Base-by-base conservation (phyloP, 2,113 vertebrate species). In the Triplophysa tibetana region DNA sequence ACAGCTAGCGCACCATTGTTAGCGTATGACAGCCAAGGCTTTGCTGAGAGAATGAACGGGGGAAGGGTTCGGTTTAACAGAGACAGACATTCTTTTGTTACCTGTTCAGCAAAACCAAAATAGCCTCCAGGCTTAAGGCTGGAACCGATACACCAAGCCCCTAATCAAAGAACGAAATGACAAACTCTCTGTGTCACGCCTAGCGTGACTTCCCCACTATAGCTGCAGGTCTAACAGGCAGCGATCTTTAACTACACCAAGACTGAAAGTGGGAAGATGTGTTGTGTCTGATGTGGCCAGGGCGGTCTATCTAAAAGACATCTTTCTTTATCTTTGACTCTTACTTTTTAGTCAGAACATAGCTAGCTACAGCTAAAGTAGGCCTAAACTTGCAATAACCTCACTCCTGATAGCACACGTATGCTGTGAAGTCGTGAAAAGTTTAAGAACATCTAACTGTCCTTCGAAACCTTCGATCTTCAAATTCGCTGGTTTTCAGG, bases 71-170 rank as follows among this genome's bases (percentile, higher is more conserved):
- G 4, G 45, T 38, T 65, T 17, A 77, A 77, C 62, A 38, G 74
- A 65, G 74, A 77, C 74, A 77, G 62, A 77, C 62, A 77, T 65
- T 77, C 74, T 65, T 65, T 77, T 77, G 74, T 77, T 77, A 77
- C 74, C 74, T 77, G 74, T 77, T 54, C 74, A 65, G 45, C 45
- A 65, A 65, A 65, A 65, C 74, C 74, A 77, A 77, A 77, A 77
- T 54, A 77, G 74, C 74, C 74, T 6, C 19, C 26, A 16, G 74
- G 61, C 74, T 77, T 76, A 52, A 65, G 74, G 62, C 62, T 77
- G 62, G 74, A 77, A 77, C 74, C 65, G 74, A 77, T 77, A 77
- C 19, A 52, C 74, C 12, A 8, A 16, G 8, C 65, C 74, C 62
- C 74, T 52, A 77, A 65, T 77, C 62, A 77, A 76, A 77, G 45